Conservation (phyloP, 2,797 vertebrate species). For the Scyliorhinus canicula region DNA sequence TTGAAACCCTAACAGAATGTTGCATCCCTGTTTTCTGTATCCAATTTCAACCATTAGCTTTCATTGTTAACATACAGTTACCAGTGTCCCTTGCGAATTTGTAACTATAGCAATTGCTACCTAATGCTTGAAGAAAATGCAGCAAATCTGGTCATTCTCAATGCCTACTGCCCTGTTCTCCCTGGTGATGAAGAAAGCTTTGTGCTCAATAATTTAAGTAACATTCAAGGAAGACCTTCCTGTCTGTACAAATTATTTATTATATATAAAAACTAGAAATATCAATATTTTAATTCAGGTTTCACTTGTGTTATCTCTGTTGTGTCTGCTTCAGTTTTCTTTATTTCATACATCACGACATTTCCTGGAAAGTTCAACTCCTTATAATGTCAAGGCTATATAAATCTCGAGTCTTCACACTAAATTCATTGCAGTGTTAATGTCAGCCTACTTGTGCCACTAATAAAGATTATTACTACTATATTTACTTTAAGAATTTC, state of each 20-base stretch:
- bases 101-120: conserved; percentile 7
- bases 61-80: neutral
- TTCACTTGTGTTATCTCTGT: neutral
- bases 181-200: neutral
- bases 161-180: neutral
- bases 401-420: neutral
- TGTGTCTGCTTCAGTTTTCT: neutral
- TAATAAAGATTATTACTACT: too few relatives aligned
- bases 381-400: neutral
- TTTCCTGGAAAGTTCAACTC: neutral
- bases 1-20: neutral
- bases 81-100: neutral
- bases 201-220: neutral
- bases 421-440: too few relatives aligned
- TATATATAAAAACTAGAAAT: neutral
- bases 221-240: neutral
- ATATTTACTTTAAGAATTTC: neutral
- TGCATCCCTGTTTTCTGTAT: neutral
- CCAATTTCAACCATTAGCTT: neutral
- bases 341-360: neutral
- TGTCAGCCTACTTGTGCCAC: too few relatives aligned
- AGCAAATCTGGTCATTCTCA: neutral
- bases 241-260: neutral
- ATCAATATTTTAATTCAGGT: neutral
- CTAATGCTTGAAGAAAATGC: neutral